A percentile compares a stretch with the other conserved stretches of the same genome.
Conservation (phyloP, 2,888 invertebrate genomes). For the Catocala fraxini region DNA sequence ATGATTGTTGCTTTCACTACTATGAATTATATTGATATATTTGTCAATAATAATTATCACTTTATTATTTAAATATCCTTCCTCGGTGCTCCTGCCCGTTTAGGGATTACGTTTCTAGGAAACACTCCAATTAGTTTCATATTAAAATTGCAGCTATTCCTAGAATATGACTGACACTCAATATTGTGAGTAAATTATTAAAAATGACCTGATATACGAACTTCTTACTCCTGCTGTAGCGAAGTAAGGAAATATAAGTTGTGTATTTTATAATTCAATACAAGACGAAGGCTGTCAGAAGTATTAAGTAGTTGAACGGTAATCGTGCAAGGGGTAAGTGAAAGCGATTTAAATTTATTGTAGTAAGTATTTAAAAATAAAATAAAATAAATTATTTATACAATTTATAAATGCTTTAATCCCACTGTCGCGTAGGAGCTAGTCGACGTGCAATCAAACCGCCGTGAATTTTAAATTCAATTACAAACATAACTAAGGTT, state of each 20-base stretch:
- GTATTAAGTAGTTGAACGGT: neutral
- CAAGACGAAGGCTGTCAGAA: neutral
- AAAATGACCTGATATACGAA: neutral
- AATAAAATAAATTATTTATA: no score
- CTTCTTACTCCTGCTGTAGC: neutral
- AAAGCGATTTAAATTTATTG: no score
- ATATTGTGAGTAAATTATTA: neutral
- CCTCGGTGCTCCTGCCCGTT: neutral
- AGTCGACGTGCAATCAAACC: no score
- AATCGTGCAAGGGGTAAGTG: neutral
- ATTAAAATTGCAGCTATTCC: neutral
- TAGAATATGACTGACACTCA: neutral
- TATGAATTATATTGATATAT: no score
- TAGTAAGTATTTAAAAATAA: no score
- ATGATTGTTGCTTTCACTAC: no score
- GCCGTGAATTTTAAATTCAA: no score
- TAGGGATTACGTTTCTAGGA: neutral
- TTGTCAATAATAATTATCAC: no score
- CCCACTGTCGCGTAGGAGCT: no score
- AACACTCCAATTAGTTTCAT: neutral
- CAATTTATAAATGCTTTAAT: no score
- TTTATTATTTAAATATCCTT: no score
- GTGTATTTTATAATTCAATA: constrained; percentile 1
- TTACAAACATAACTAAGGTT: no score
- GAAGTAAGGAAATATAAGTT: neutral